Evolutionary conservation across 2,797 vertebrate species (phyloP), one percentile per base, ranked within the genome.

Genomic region (Pangasius macronema): DNA sequence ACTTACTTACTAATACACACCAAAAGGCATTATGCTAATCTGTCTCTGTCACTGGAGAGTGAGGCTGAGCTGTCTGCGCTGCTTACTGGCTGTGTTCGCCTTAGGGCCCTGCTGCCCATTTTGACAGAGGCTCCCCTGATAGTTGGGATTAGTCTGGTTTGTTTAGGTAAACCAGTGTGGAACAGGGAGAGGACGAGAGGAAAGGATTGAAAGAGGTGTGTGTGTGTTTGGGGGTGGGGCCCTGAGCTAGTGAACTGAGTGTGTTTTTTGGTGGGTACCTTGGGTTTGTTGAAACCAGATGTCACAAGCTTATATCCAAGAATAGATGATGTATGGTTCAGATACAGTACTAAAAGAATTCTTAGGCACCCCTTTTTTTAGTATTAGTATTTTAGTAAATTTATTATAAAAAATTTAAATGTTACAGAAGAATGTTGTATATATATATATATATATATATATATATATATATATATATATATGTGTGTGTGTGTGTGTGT

Each of bases 21-120:
- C 96, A 97, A 99, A 97, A 98, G 97, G 97, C 98, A 98, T 98
- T 99, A 99, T 99, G 98, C 97, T 98, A 99, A 99, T 99, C 94
- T 90, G 2, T 85, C 86, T 94, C 92, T 95, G 94, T 94, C 96
- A 94, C 94, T 87, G 85, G 96, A 95, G 96, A 95, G 96, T 95
- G 80, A 96, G 95, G 94, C 95, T 95, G 95, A 95, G 95, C 95
- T 94, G 57, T 73, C 55, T 83, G 39, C 79, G 95, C 97, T 96
- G 97, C 97, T 97, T 96, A 95, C 97, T 95, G 97, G 96, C 95
- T 96, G 96, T 96, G 96, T 97, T 98, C 96, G 98, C 98, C 98
- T 99, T 96, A 97, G 97, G 98, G 98, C 97, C 97, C 96, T 96
- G 97, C 97, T 97, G 97, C 97, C 97, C 97, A 97, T 98, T 99